A percentile compares a stretch with the other conserved stretches of the same genome.
Conservation (phyloP, 1,140 invertebrate species). For the Drosophila kanapiae region DNA sequence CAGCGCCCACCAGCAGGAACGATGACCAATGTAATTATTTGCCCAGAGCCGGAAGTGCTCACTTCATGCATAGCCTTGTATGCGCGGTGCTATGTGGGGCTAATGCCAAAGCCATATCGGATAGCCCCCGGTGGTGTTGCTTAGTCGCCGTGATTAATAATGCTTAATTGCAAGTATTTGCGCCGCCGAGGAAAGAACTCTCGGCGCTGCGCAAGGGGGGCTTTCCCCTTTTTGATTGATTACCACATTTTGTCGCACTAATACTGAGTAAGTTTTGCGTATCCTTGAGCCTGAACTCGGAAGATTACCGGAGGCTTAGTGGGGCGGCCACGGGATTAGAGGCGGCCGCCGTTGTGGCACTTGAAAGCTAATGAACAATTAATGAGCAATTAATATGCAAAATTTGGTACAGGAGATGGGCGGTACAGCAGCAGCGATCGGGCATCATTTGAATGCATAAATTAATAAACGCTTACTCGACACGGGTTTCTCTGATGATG, state of each 20-base stretch:
- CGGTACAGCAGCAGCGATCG: neutral
- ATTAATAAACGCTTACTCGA: slow-evolving; percentile 52
- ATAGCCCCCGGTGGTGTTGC: slow-evolving; percentile 37
- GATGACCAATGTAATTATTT: slow-evolving; percentile 82
- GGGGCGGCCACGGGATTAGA: slow-evolving; percentile 18
- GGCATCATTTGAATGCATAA: slow-evolving; percentile 67
- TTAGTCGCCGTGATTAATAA: slow-evolving; percentile 82
- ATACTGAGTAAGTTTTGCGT: slow-evolving; percentile 67
- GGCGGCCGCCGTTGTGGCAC: slow-evolving; percentile 17
- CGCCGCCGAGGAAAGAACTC: slow-evolving; percentile 36
- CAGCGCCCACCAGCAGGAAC: slow-evolving; percentile 36
- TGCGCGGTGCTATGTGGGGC: neutral
- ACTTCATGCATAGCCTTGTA: slow-evolving; percentile 39
- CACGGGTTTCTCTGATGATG: slow-evolving; percentile 2
- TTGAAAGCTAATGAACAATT: slow-evolving; percentile 81
- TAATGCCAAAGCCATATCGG: slow-evolving; percentile 21
- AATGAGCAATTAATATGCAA: slow-evolving; percentile 84
- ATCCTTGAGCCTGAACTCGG: slow-evolving; percentile 60
- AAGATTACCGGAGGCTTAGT: slow-evolving; percentile 51
- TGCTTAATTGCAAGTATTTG: slow-evolving; percentile 82
- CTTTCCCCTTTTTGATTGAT: slow-evolving; percentile 67
- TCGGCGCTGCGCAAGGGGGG: slow-evolving; percentile 11
- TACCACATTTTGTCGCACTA: slow-evolving; percentile 80
- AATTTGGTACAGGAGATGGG: slow-evolving; percentile 37
- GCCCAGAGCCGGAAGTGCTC: slow-evolving; percentile 61